Evolutionary conservation across 1,140 invertebrate genomes (phyloP).

Genomic region (Sipha flava): DNA sequence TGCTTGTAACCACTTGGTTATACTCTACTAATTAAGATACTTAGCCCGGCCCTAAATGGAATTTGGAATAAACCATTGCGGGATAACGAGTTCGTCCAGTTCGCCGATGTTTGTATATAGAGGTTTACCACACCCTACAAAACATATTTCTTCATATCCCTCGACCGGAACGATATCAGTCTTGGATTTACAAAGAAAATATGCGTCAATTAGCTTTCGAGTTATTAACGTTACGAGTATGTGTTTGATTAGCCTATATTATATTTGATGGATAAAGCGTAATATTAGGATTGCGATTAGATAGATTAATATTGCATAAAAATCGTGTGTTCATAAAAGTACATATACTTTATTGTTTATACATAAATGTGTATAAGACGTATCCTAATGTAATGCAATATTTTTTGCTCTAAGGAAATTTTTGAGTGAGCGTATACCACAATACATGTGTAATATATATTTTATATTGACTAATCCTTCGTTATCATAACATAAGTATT

Average conservation of each 20-base stretch:
- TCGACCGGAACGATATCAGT: neutral
- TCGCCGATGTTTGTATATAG: neutral
- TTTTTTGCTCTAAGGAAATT: neutral
- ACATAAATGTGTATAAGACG: no score
- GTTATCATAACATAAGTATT: conserved; percentile 1
- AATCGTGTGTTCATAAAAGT: no score
- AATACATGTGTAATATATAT: neutral
- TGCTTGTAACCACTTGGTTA: neutral
- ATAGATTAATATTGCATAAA: no score
- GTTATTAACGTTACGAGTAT: no score
- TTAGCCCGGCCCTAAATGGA: neutral
- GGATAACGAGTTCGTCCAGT: conserved; percentile 22
- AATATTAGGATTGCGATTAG: no score
- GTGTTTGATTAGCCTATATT: no score
- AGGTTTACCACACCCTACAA: neutral
- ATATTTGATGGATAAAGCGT: no score
- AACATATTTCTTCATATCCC: neutral
- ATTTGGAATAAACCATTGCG: neutral
- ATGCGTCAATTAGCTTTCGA: no score
- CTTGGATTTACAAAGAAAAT: neutral
- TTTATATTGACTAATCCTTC: neutral
- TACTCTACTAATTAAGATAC: conserved; percentile 20
- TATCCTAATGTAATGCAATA: neutral
- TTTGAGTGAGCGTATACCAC: neutral
- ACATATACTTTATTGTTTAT: no score